phyloP scores from a whole-genome alignment of 2,888 invertebrate genomes.

The Tortricodes alternella region DNA sequence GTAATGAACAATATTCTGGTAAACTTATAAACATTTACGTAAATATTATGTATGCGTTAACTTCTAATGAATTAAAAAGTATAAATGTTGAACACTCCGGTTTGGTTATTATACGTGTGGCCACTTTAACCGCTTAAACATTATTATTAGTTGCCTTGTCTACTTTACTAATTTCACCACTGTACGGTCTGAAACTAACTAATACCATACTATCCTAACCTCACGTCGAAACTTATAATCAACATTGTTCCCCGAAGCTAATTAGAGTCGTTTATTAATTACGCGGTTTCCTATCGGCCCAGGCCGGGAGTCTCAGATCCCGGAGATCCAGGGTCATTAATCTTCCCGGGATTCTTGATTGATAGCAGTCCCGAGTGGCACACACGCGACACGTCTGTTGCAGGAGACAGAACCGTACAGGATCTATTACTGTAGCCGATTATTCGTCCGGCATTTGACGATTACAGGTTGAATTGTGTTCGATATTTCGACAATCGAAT shows the following conservation, averaged over 20 bases:
- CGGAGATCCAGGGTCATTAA: constrained; percentile 29
- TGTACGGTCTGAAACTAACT: not conserved
- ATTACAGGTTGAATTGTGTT: too few relatives aligned
- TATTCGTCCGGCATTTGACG: constrained; percentile 2
- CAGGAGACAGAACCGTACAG: constrained; percentile 36
- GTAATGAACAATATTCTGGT: too few relatives aligned
- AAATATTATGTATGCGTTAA: too few relatives aligned
- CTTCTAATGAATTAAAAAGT: too few relatives aligned
- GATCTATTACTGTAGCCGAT: constrained; percentile 39
- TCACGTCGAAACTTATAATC: constrained; percentile 26
- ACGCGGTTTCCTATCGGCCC: constrained; percentile 26
- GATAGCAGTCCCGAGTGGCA: constrained; percentile 49
- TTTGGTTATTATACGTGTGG: too few relatives aligned
- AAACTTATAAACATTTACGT: too few relatives aligned
- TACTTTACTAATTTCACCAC: not conserved
- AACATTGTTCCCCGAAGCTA: constrained; percentile 28
- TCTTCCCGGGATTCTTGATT: constrained; percentile 46
- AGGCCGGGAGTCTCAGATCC: constrained; percentile 15
- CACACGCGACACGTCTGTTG: constrained; percentile 34
- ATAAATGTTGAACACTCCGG: too few relatives aligned
- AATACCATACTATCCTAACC: not conserved
- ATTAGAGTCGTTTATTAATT: constrained; percentile 28
- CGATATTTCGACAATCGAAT: too few relatives aligned
- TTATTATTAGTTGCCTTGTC: not conserved
- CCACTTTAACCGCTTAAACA: too few relatives aligned